Base-by-base conservation (phyloP, 2,888 invertebrate genomes). In the Fragum fragum region DNA sequence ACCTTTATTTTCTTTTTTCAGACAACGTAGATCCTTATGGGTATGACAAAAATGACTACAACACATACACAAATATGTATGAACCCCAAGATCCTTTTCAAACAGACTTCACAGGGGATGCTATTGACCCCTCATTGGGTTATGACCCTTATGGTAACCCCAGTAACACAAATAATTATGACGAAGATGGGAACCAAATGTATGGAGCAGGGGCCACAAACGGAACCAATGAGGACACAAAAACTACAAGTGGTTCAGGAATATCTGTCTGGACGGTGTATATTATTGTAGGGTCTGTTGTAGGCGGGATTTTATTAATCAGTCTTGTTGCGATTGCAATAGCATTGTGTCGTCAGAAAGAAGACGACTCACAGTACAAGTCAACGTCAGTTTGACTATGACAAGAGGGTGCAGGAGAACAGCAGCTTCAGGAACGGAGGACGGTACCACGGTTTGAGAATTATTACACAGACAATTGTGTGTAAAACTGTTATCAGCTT, bases 211-310 rank as follows among this genome's bases (percentile, higher is more conserved):
- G 57, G 53, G 71, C 71, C 71, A 71, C 26, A 6, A 71, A 71
- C 23, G 71, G 55, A 55, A 71, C 71, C 14, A 36, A n/a, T 28
- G 26, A 71, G 9, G 26, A 32, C 21, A 6, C 23, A 55, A 26
- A 16, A 1, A 3, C 29, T 6, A 23, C 71, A 11, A 71, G 53
- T 32, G 52, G 47, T n/a, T 21, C 55, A 32, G 66, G 66, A 28
- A 39, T 92, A 18, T 89, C 89, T 70, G 86, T 91, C 1, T 91
- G 91, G 90, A 92, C 91, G 29, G 90, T 92, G 29, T 92, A 92
- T 79, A 92, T 91, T 21, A 91, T 92, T 55, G 92, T 92, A 0
- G 92, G 92, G 14, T 88, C 91, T 6, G 88, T 92, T 11, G 91
- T 90, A 0, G 92, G 92, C 1, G 91, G 90, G 0, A 89, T 92